Evolutionary conservation across 2,113 vertebrate species (phyloP).

Genomic region (Amia ocellicauda): DNA sequence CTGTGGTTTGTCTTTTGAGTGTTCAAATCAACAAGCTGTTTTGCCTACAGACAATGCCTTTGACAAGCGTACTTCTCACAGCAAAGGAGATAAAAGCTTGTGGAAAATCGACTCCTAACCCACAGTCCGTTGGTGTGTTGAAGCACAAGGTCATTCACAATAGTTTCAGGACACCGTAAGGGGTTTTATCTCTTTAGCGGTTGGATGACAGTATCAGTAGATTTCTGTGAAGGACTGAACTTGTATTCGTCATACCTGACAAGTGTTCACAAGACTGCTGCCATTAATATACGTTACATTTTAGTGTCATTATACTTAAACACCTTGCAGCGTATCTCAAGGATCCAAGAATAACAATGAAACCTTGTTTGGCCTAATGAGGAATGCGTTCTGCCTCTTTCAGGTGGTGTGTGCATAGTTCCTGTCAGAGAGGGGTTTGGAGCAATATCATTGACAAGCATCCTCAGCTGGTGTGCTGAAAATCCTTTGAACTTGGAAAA

Average conservation of each 20-base stretch:
- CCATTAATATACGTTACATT: neutral
- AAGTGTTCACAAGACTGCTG: neutral
- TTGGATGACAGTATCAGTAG: too few species aligned
- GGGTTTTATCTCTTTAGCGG: too few species aligned
- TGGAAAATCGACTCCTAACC: conserved; percentile 22
- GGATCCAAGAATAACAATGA: conserved; percentile 1
- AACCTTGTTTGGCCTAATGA: conserved; percentile 25
- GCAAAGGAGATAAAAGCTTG: conserved; percentile 22
- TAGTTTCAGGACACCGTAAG: too few species aligned
- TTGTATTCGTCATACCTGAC: neutral
- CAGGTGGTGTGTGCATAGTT: conserved; percentile 31
- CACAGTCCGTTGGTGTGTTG: too few species aligned
- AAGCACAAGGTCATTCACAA: too few species aligned
- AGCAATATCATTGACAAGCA: conserved; percentile 39
- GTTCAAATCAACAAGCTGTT: conserved; percentile 11
- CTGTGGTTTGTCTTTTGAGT: conserved; percentile 18
- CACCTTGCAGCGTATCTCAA: neutral
- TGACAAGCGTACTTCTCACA: conserved; percentile 30
- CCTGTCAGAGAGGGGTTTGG: conserved; percentile 35
- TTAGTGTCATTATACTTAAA: neutral
- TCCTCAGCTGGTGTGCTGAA: conserved; percentile 44
- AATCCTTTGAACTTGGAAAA: conserved; percentile 45
- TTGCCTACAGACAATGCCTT: conserved; percentile 23
- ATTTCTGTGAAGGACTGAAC: too few species aligned
- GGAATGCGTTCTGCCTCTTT: conserved; percentile 7